Conservation (phyloP, 2,888 invertebrate genomes). For the Phyto melanocephala region DNA sequence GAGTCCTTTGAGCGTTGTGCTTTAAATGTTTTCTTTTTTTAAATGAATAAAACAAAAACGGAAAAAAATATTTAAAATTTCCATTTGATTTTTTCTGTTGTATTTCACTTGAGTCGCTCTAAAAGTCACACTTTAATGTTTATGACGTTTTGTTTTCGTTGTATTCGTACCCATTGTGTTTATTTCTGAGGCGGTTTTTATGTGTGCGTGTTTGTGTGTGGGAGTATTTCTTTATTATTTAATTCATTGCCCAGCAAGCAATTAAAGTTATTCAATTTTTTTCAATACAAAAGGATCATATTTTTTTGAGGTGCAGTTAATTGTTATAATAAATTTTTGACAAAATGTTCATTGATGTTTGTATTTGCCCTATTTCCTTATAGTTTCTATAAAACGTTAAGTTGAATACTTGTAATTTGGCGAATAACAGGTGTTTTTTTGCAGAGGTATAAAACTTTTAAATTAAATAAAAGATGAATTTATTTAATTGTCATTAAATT, state of each 20-base stretch:
- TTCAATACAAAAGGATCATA: too few species aligned
- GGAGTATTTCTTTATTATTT: slow-evolving; percentile 3
- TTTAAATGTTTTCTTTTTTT: slow-evolving; percentile 22
- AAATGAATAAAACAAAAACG: slow-evolving; percentile 18
- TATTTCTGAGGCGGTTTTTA: neutral
- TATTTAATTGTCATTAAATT: too few species aligned
- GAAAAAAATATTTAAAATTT: slow-evolving; percentile 1
- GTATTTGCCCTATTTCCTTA: too few species aligned
- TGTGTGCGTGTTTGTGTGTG: neutral
- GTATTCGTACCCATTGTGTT: neutral
- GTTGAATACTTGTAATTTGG: too few species aligned
- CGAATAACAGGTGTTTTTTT: too few species aligned
- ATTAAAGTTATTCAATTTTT: too few species aligned
- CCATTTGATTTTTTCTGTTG: slow-evolving; percentile 19
- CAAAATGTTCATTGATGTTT: too few species aligned
- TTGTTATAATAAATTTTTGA: too few species aligned
- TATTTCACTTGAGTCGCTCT: slow-evolving; percentile 27
- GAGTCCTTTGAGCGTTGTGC: slow-evolving; percentile 45
- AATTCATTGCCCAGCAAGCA: neutral
- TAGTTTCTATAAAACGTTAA: too few species aligned
- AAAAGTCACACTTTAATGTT: slow-evolving; percentile 52
- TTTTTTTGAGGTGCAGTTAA: too few species aligned
- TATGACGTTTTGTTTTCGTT: slow-evolving; percentile 33
- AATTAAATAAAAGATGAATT: too few species aligned
- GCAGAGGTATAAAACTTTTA: too few species aligned